Evolutionary conservation across 1,140 invertebrate genomes (phyloP).

Genomic region (Probaryconus sp.): DNA sequence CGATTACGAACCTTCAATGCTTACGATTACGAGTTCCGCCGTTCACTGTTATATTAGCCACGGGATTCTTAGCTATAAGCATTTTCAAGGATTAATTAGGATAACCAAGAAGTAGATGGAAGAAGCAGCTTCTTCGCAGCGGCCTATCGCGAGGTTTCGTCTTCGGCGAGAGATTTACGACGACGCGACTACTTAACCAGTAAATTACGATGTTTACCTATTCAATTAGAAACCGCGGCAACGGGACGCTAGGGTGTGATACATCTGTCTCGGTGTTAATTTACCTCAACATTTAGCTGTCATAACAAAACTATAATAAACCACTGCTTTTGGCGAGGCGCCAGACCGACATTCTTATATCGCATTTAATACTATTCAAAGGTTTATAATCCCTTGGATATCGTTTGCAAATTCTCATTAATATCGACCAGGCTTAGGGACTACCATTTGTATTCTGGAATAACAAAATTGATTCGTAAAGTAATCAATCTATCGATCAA

Average conservation of each 20-base stretch:
- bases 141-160: conserved; percentile 50
- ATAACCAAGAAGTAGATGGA: conserved; percentile 24
- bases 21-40: too few species aligned
- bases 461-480: too few species aligned
- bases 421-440: too few species aligned
- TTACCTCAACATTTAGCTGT: conserved; percentile 75
- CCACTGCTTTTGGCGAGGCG: conserved; percentile 58
- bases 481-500: too few species aligned
- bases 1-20: background rate
- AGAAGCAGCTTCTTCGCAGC: conserved; percentile 11
- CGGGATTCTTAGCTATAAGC: conserved; percentile 45
- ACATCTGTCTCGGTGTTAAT: conserved; percentile 78
- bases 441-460: too few species aligned
- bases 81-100: conserved; percentile 55
- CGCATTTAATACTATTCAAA: conserved; percentile 47
- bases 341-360: conserved; percentile 39
- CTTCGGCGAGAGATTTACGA: conserved; percentile 58
- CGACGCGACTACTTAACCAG: conserved; percentile 65
- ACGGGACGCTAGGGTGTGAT: conserved; percentile 66
- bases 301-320: conserved; percentile 80
- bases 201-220: conserved; percentile 78
- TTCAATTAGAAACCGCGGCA: conserved; percentile 76
- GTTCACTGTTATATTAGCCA: conserved; percentile 23
- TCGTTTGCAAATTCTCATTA: background rate
- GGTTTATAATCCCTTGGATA: background rate